A percentile compares a stretch with the other conserved stretches of the same genome.
These are phyloP conservation scores for Drosophila falleni DNA, from an alignment of 2,888 invertebrate species.

Conservation along the genomic window DNA sequence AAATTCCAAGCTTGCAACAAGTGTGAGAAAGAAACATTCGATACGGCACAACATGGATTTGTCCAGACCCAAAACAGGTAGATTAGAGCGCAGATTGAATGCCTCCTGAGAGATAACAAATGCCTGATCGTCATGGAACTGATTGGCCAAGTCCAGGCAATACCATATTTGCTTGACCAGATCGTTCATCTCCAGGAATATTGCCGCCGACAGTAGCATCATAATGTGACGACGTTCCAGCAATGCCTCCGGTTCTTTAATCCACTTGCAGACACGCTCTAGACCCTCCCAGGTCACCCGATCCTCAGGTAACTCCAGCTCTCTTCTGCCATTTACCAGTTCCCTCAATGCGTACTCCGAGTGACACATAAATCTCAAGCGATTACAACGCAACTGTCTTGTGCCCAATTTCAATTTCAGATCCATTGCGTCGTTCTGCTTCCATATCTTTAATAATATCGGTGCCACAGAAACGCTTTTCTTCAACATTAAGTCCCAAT, in stretches of 20 bases:
- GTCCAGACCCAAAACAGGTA: slow-evolving; percentile 16
- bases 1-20: slow-evolving; percentile 48
- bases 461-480: slow-evolving; percentile 17
- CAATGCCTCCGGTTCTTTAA: not conserved
- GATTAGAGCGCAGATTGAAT: not conserved
- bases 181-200: slow-evolving; percentile 18
- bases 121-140: slow-evolving; percentile 44
- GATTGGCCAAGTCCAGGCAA: slow-evolving; percentile 16
- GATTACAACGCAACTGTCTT: slow-evolving; percentile 29
- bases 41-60: slow-evolving; percentile 40
- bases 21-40: slow-evolving; percentile 43
- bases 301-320: slow-evolving; percentile 33
- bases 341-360: slow-evolving; percentile 2
- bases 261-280: slow-evolving; percentile 28
- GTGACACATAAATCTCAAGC: slow-evolving; percentile 37
- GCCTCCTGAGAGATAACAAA: slow-evolving; percentile 30
- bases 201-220: slow-evolving; percentile 28
- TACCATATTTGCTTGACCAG: slow-evolving; percentile 41
- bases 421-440: slow-evolving; percentile 15
- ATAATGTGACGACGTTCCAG: slow-evolving; percentile 26
- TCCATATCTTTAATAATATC: slow-evolving; percentile 26
- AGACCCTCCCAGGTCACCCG: slow-evolving; percentile 26
- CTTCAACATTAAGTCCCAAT: not conserved
- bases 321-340: not conserved
- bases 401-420: slow-evolving; percentile 33